Evolutionary conservation across 2,113 vertebrate species (phyloP), one percentile per base, ranked within the genome.

Genomic region (Gobiocypris rarus): DNA sequence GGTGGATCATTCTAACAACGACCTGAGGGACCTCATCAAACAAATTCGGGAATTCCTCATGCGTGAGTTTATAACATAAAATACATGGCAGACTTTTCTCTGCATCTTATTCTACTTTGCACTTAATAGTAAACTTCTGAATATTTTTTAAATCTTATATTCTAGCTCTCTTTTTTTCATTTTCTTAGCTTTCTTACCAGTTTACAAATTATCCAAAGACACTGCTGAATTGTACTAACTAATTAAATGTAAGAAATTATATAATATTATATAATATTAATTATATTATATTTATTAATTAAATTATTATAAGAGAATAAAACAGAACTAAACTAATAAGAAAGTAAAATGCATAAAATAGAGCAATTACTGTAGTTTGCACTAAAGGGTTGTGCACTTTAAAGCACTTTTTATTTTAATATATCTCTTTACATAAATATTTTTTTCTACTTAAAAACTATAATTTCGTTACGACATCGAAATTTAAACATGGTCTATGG

Each of bases 1-100:
- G 13, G 95, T 97, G 91, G 95, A 98, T 79, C 95, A 92, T 86
- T 97, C 97, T 90, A 99, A 98, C 91, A 95, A 96, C 48, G 95
- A 98, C 81, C 93, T 99, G 86, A 93, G 97, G 81, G 96, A 98
- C 87, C 96, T 99, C 75, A 98, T 99, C 93, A 96, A 95, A 89
- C 95, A 96, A 43, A 95, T 99, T 92, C 95, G 98, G 69, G 95
- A 96, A 87, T 99, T 99, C 91, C 95, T 99, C 88, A 98, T 94
- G 84, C 96, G 98, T 99, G 92, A 97, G 88, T 84, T 24, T 38
- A 28, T 2, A 31, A 15, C 2, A 15, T 8, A 31, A 65, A 65
- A 31, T 63, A 15, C 59, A 63, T 28, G 26, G 26, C 11, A 48
- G 13, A 15, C 26, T 61, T 11, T 59, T 59, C n/a, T 24, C n/a